Evolutionary conservation across 2,797 vertebrate species (phyloP).

Genomic region (Helicolenus hilgendorfi): DNA sequence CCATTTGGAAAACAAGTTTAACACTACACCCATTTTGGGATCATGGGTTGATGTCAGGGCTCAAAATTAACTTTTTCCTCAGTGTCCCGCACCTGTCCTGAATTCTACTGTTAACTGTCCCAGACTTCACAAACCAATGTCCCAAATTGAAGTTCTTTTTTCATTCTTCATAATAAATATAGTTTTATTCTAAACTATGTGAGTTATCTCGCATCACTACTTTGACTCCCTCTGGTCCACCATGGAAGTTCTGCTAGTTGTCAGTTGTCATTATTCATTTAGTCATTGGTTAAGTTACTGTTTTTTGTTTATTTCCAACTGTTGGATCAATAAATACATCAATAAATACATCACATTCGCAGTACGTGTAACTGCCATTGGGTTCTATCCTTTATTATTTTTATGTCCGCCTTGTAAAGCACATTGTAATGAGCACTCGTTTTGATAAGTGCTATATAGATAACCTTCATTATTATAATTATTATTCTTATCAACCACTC

Average conservation of each 20-base stretch:
- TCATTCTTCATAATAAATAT: background rate
- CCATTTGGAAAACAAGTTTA: slow-evolving; percentile 58
- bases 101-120: background rate
- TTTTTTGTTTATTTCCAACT: too few species aligned
- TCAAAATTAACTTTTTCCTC: background rate
- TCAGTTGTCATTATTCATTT: background rate
- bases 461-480: too few species aligned
- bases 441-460: too few species aligned
- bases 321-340: too few species aligned
- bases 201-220: background rate
- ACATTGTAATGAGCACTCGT: too few species aligned
- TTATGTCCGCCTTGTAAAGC: too few species aligned
- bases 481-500: too few species aligned
- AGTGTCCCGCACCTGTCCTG: background rate
- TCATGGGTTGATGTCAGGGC: background rate
- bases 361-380: too few species aligned
- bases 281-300: background rate
- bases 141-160: background rate
- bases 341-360: too few species aligned
- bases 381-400: too few species aligned
- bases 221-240: background rate
- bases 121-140: background rate
- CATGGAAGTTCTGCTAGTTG: background rate
- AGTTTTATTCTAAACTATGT: background rate
- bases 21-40: slow-evolving; percentile 29